Conservation (phyloP, 2,888 invertebrate genomes). For the Erebia ligea region DNA sequence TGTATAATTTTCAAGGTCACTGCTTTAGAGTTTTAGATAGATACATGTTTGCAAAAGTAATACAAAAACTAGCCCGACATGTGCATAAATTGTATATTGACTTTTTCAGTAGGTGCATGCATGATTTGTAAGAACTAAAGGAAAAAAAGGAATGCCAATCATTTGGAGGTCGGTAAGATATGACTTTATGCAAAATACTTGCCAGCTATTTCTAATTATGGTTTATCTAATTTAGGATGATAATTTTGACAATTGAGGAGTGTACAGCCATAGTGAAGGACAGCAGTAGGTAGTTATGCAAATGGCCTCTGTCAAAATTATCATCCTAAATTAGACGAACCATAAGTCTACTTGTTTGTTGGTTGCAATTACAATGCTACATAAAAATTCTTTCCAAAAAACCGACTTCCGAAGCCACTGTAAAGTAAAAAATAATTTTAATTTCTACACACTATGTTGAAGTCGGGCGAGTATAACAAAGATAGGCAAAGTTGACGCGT, state of each 20-base stretch:
- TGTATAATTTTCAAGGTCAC: slow-evolving; percentile 24
- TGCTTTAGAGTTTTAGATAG: slow-evolving; percentile 16
- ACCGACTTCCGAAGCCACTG: no score
- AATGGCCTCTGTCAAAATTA: no score
- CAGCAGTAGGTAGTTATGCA: no score
- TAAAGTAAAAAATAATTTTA: no score
- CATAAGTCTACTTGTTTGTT: slow-evolving; percentile 31
- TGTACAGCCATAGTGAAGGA: no score
- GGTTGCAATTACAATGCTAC: slow-evolving; percentile 16
- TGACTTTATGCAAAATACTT: slow-evolving; percentile 19
- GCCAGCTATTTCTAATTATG: no score
- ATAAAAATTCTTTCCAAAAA: no score
- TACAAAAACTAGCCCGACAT: slow-evolving; percentile 19
- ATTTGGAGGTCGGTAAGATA: slow-evolving; percentile 23
- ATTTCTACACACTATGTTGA: no score
- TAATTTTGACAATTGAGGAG: no score
- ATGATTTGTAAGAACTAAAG: background rate
- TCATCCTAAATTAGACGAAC: no score
- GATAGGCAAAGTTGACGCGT: no score
- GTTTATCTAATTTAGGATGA: background rate
- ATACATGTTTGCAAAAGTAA: slow-evolving; percentile 21
- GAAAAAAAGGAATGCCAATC: slow-evolving; percentile 17
- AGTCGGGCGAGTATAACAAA: no score
- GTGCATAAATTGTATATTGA: slow-evolving; percentile 16
- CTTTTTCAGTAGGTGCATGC: slow-evolving; percentile 13